Evolutionary conservation across 2,113 vertebrate genomes (phyloP).

Genomic region (Ploceus nigricollis): DNA sequence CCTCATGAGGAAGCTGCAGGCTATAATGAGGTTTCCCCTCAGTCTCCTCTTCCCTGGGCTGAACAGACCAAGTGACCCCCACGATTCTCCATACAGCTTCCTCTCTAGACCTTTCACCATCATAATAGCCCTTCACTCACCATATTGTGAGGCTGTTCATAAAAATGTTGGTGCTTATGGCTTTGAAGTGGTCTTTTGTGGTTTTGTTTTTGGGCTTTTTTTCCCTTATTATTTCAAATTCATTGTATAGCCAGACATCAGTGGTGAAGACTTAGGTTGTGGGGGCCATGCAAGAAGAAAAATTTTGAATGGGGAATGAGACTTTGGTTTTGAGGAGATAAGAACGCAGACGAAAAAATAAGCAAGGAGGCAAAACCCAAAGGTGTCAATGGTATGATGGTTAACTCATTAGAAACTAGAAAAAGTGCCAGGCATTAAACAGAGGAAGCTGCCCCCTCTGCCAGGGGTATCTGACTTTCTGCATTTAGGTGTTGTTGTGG

Average conservation of each 20-base stretch:
- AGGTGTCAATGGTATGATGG: too few species aligned
- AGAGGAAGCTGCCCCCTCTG: background rate
- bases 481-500: background rate
- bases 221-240: background rate
- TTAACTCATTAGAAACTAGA: background rate
- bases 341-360: background rate
- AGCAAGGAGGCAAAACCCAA: background rate
- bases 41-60: background rate
- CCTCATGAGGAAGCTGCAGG: accelerated
- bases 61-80: accelerated
- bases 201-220: background rate
- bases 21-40: background rate
- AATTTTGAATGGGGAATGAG: background rate
- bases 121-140: background rate
- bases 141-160: background rate
- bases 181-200: background rate
- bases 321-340: background rate
- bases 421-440: background rate
- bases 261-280: background rate
- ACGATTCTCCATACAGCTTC: accelerated
- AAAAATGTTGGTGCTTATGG: background rate
- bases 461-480: background rate
- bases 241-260: background rate
- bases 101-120: background rate
- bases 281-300: background rate